phyloP scores from a whole-genome alignment of 2,888 invertebrate genomes.

The Eudemis profundana region DNA sequence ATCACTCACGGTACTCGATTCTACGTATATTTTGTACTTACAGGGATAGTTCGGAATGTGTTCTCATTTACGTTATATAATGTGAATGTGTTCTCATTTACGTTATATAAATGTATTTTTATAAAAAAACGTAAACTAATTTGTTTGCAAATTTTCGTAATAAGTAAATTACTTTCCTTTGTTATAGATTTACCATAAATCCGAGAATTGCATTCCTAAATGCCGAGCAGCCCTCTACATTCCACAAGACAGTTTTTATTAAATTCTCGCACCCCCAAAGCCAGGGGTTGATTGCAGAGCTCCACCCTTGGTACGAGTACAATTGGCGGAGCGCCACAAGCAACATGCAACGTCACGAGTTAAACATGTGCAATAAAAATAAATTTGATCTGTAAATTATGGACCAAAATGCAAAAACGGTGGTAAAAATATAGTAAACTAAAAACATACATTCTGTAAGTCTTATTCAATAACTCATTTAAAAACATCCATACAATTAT shows the following conservation, averaged over 20 bases:
- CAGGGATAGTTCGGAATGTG: too few species aligned
- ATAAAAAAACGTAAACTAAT: too few species aligned
- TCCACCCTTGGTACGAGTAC: constrained; percentile 28
- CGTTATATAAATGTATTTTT: too few species aligned
- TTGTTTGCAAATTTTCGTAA: too few species aligned
- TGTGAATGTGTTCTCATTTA: too few species aligned
- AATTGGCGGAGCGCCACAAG: constrained; percentile 2
- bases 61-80: too few species aligned
- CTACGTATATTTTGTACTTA: not conserved
- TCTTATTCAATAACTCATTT: too few species aligned
- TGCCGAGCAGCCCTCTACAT: constrained; percentile 40
- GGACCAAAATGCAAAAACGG: not conserved
- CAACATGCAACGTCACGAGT: constrained; percentile 4
- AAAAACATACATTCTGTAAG: too few species aligned
- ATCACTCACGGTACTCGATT: not conserved
- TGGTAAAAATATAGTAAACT: too few species aligned
- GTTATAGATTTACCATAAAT: constrained; percentile 10
- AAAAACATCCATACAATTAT: too few species aligned
- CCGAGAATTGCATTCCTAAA: constrained; percentile 33
- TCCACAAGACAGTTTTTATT: constrained; percentile 45
- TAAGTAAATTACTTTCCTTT: not conserved
- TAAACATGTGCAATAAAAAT: constrained; percentile 15
- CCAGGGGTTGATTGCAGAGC: constrained; percentile 17
- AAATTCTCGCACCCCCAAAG: constrained; percentile 43
- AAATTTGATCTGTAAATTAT: not conserved